A percentile compares a stretch with the other conserved stretches of the same genome.
phyloP scores from a whole-genome alignment of 2,888 invertebrate genomes.

The Andrena flavipes region DNA sequence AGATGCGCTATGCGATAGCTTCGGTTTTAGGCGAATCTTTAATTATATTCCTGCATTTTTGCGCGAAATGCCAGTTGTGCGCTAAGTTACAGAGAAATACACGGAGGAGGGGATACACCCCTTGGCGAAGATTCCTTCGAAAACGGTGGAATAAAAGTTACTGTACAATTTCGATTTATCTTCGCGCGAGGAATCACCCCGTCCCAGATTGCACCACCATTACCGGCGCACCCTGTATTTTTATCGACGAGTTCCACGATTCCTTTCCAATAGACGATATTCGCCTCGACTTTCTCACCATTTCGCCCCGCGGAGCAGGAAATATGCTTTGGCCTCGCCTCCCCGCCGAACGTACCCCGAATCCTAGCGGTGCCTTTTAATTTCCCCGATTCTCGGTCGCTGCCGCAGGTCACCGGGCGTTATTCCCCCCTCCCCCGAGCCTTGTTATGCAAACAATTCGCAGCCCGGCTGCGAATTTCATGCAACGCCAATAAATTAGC shows the following conservation, averaged over 20 bases:
- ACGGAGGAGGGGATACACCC: too few relatives aligned
- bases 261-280: background rate
- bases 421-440: too few relatives aligned
- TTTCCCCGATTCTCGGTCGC: slow-evolving; percentile 11
- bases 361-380: slow-evolving; percentile 9
- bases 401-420: slow-evolving; percentile 1
- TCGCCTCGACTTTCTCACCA: background rate
- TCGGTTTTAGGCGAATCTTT: too few relatives aligned
- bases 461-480: slow-evolving; percentile 24
- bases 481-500: slow-evolving; percentile 24
- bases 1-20: too few relatives aligned
- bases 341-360: background rate
- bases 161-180: too few relatives aligned
- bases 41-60: too few relatives aligned
- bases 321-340: background rate
- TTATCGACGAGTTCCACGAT: background rate
- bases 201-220: too few relatives aligned
- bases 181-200: too few relatives aligned
- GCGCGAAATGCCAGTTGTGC: too few relatives aligned
- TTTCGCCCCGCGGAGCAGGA: slow-evolving; percentile 1
- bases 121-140: too few relatives aligned
- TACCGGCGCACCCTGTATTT: background rate
- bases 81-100: too few relatives aligned
- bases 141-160: too few relatives aligned
- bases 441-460: slow-evolving; percentile 35